Evolutionary conservation across 2,797 vertebrate genomes (phyloP).

Genomic region (Myotis planiceps): DNA sequence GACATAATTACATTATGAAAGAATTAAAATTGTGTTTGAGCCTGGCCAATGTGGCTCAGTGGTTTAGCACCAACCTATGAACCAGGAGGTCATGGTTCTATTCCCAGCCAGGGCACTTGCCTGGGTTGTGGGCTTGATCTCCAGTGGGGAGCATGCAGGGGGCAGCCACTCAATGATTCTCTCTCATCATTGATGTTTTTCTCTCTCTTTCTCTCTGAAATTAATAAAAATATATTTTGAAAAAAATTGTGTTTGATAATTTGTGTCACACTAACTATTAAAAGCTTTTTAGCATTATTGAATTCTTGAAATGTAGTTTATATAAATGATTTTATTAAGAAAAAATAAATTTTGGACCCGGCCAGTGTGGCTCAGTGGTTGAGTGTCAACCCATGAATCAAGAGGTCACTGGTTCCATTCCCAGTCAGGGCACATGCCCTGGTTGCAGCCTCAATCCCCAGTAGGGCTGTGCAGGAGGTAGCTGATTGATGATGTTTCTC

Average conservation of each 20-base stretch:
- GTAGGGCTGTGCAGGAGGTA: neutral
- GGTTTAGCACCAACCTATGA: too few relatives aligned
- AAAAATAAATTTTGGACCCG: neutral
- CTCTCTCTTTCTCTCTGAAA: too few relatives aligned
- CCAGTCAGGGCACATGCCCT: neutral
- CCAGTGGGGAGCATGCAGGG: too few relatives aligned
- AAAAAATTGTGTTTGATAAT: neutral
- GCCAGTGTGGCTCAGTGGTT: neutral
- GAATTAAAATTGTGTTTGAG: neutral
- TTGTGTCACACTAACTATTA: neutral
- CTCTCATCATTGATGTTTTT: too few relatives aligned
- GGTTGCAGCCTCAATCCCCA: neutral
- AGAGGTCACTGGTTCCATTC: neutral
- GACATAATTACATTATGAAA: neutral
- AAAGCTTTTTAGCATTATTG: neutral
- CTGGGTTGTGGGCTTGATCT: too few relatives aligned
- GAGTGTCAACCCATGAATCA: too few relatives aligned
- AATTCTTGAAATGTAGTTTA: neutral
- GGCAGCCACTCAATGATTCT: too few relatives aligned
- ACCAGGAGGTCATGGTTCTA: too few relatives aligned
- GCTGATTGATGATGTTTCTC: neutral
- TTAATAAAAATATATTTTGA: too few relatives aligned
- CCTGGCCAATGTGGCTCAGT: too few relatives aligned
- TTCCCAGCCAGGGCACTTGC: too few relatives aligned
- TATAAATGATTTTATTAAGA: neutral